Conservation (phyloP, 2,888 invertebrate species). For the Calliopum simillimum region DNA sequence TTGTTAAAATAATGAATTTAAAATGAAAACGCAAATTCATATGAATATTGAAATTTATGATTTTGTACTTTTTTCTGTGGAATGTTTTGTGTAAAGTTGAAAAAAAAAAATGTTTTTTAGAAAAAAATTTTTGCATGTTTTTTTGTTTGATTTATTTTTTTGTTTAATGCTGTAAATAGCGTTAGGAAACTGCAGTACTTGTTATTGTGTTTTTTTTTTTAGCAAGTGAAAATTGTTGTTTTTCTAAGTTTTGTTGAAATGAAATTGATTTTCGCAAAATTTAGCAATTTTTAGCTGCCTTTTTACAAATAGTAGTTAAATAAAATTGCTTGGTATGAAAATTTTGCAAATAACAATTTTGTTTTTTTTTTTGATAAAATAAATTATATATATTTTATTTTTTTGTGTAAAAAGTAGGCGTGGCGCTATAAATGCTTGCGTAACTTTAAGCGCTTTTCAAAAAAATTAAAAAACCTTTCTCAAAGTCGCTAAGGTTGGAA, state of each 20-base stretch:
- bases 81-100: too few relatives aligned
- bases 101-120: too few relatives aligned
- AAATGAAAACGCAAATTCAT: neutral
- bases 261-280: conserved; percentile 42
- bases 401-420: too few relatives aligned
- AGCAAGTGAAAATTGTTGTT: conserved; percentile 27
- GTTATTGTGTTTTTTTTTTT: conserved; percentile 9
- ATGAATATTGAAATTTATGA: too few relatives aligned
- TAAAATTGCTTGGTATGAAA: conserved; percentile 40
- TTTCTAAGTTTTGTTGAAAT: conserved; percentile 10
- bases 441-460: neutral
- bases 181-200: conserved; percentile 23
- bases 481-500: neutral
- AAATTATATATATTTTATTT: too few relatives aligned
- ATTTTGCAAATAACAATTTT: conserved; percentile 40
- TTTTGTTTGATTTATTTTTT: conserved; percentile 28
- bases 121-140: too few relatives aligned
- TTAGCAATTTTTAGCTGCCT: conserved; percentile 46
- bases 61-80: too few relatives aligned
- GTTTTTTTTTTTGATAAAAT: neutral
- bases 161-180: conserved; percentile 28
- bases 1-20: neutral
- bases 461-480: neutral
- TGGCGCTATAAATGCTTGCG: neutral
- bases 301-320: conserved; percentile 40